Base-by-base conservation (phyloP, 2,113 vertebrate species). In the Motacilla tschutschensis region DNA sequence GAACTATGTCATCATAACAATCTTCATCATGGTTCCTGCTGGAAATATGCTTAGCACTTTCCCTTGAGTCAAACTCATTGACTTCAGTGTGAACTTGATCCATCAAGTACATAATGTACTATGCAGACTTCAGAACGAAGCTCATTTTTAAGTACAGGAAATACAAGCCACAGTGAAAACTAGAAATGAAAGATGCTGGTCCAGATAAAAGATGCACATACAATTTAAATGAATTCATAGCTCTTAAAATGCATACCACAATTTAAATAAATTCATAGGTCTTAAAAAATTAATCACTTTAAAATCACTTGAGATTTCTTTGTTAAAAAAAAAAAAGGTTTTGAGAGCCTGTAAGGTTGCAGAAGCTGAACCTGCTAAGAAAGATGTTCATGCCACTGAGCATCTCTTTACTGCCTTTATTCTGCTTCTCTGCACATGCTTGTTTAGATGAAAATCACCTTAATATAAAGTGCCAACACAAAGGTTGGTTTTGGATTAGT, bases 391-490 rank as follows among this genome's bases (percentile, higher is more conserved):
- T 59, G 44, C 2, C 18, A 43, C 2, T 51, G 51, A 90, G 8
- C 6, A 62, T 12, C 5, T 79, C 9, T 66, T 65, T 60, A 28
- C 13, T 58, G 17, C 9, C 26, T 65, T 90, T 86, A 82, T 83
- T 94, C 58, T 86, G n/a, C 72, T 65, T 63, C 55, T 84, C 33
- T 79, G 40, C 25, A 79, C 31, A 66, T 44, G 55, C 8, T 84
- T 70, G 44, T 85, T 88, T 90, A 66, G 50, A 62, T 66, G 69
- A 82, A 90, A 94, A 82, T 86, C 59, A 88, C 16, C 14, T 18
- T 21, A 26, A 5, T 28, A 36, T 28, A 36, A 69, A 62, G 47
- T 29, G n/a, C 28, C 40, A 82, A 36, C 12, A 40, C 6, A 79
- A 87, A 54, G 18, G 33, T 43, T 77, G 9, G 0, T 47, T 90